Conservation (phyloP, 2,797 vertebrate species). For the Simalia tracyae region DNA sequence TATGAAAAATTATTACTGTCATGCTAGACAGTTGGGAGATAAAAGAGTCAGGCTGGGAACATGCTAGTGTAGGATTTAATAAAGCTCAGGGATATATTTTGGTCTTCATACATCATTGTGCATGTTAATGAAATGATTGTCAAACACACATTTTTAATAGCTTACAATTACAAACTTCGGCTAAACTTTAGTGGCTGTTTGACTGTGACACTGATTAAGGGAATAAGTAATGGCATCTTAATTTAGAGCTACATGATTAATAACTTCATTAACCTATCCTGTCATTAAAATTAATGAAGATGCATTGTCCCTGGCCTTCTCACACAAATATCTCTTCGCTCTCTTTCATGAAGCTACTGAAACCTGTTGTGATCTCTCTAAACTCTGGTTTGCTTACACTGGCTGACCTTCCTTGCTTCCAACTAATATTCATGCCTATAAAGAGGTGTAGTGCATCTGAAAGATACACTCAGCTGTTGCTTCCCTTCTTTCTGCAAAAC, state of each 20-base stretch:
- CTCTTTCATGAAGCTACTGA: not conserved
- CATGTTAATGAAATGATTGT: constrained; percentile 35
- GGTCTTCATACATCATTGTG: constrained; percentile 26
- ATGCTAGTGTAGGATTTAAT: constrained; percentile 12
- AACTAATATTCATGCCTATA: not conserved
- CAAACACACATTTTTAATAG: constrained; percentile 33
- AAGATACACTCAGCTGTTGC: not conserved
- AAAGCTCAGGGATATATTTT: not conserved
- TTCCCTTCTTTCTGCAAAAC: not conserved
- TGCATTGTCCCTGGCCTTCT: constrained; percentile 26
- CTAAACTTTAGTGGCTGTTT: constrained; percentile 24
- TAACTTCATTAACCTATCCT: constrained; percentile 42
- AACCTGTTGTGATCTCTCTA: not conserved
- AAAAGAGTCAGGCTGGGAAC: constrained; percentile 2
- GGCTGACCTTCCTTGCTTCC: not conserved
- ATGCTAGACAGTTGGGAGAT: not conserved
- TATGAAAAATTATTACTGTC: constrained; percentile 20
- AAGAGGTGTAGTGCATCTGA: not conserved
- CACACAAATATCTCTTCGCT: not conserved
- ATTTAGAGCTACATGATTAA: constrained; percentile 33
- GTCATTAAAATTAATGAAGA: constrained; percentile 41
- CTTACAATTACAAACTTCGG: constrained; percentile 25
- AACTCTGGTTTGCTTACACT: not conserved
- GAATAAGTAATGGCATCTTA: constrained; percentile 35
- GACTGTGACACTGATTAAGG: constrained; percentile 28